phyloP scores from a whole-genome alignment of 2,888 invertebrate genomes.

The Hyposoter didymator region DNA sequence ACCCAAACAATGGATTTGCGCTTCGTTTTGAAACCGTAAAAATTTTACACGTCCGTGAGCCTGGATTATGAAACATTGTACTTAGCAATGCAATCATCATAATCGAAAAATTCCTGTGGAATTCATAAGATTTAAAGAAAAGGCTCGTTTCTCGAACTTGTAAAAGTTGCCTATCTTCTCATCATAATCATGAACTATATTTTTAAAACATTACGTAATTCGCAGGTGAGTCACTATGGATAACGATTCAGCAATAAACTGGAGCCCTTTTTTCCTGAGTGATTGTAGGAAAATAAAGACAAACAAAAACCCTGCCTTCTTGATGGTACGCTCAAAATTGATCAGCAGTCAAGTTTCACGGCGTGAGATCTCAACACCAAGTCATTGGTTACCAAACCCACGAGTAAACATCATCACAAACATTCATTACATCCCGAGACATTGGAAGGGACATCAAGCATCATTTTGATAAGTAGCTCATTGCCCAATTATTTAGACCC shows the following conservation, averaged over 20 bases:
- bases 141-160: neutral
- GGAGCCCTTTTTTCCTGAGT: neutral
- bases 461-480: neutral
- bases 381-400: neutral
- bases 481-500: neutral
- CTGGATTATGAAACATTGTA: neutral
- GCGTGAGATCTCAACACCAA: neutral
- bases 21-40: neutral
- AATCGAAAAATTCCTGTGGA: neutral
- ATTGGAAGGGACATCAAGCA: constrained; percentile 3
- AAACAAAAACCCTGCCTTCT: neutral
- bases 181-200: neutral
- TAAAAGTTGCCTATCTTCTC: neutral
- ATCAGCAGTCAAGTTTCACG: neutral
- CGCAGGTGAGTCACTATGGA: neutral
- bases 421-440: neutral
- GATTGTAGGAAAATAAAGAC: neutral
- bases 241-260: neutral
- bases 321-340: neutral
- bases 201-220: neutral
- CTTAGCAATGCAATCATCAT: neutral
- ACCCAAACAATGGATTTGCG: neutral
- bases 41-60: neutral
- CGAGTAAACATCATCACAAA: constrained; percentile 19
- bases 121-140: neutral